Conservation (phyloP, 2,888 invertebrate species). For the Drosophila testacea region DNA sequence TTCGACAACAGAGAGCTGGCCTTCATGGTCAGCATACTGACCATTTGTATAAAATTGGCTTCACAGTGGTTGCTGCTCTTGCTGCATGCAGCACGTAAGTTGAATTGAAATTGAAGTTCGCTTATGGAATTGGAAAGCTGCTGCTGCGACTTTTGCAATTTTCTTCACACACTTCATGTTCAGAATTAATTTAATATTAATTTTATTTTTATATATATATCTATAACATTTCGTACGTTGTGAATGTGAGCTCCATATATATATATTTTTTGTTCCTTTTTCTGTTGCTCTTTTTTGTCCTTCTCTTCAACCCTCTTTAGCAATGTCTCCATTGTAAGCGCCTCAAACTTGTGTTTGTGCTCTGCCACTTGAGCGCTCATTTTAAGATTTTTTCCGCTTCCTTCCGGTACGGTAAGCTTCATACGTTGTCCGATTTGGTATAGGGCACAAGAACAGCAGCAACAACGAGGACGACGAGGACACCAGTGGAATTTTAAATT, state of each 20-base stretch:
- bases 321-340: constrained; percentile 17
- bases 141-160: constrained; percentile 74
- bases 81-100: constrained; percentile 67
- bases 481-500: constrained; percentile 76
- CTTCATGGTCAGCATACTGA: constrained; percentile 47
- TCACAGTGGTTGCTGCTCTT: constrained; percentile 45
- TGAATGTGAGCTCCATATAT: constrained; percentile 26
- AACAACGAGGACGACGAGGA: constrained; percentile 43
- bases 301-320: constrained; percentile 16
- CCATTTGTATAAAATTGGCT: constrained; percentile 75
- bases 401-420: constrained; percentile 57
- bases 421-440: constrained; percentile 43
- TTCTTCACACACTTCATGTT: constrained; percentile 80
- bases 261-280: background rate
- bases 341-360: constrained; percentile 52
- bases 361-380: constrained; percentile 71
- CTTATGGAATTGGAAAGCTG: constrained; percentile 74
- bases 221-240: constrained; percentile 40
- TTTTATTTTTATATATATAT: constrained; percentile 71
- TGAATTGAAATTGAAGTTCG: constrained; percentile 81
- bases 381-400: constrained; percentile 65
- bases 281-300: constrained; percentile 29
- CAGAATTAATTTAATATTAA: constrained; percentile 82
- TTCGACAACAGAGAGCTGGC: constrained; percentile 29
- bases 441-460: constrained; percentile 9